Base-by-base conservation (phyloP, 2,113 vertebrate genomes). In the Saguinus midas region DNA sequence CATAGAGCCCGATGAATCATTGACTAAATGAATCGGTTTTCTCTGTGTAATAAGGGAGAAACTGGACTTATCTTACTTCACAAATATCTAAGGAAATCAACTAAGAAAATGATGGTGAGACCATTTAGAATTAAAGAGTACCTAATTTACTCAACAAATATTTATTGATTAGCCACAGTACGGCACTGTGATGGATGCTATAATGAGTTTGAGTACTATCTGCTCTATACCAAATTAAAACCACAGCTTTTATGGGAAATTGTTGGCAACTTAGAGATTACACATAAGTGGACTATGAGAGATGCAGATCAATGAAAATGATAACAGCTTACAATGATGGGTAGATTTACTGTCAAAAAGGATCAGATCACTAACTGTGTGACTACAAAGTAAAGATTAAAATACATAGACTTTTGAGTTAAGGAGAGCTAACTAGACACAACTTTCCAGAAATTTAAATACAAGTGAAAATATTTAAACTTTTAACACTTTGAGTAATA, bases 31-130 rank as follows among this genome's bases (percentile, higher is more conserved):
- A 94, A 89, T 81, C 1, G 1, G 13, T 43, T 61, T 93, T 91
- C 72, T 61, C 45, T 93, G 75, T 50, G 64, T 40, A 86, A 73
- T 78, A 83, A 73, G 16, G 9, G 52, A 82, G 61, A 95, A 89
- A 87, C 1, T n/a, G 40, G 32, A 52, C 4, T 10, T 90, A 72
- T 23, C 8, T 57, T 64, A 70, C 37, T 83, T 83, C 37, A 92
- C 55, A 73, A 86, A 66, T 35, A 95, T 35, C 90, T 52, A 68
- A 29, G 48, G 61, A 76, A 43, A 37, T 83, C 45, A 93, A 92
- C 29, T 50, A 87, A 92, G 73, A 90, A 94, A 85, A 92, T 0
- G 94, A n/a, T 91, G 37, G 8, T 84, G 84, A 94, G 64, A 48
- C 23, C 35, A 68, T 50, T 93, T 75, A 57, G 25, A 57, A 88